phyloP scores from a whole-genome alignment of 2,113 vertebrate species.

The Aegithalos caudatus region DNA sequence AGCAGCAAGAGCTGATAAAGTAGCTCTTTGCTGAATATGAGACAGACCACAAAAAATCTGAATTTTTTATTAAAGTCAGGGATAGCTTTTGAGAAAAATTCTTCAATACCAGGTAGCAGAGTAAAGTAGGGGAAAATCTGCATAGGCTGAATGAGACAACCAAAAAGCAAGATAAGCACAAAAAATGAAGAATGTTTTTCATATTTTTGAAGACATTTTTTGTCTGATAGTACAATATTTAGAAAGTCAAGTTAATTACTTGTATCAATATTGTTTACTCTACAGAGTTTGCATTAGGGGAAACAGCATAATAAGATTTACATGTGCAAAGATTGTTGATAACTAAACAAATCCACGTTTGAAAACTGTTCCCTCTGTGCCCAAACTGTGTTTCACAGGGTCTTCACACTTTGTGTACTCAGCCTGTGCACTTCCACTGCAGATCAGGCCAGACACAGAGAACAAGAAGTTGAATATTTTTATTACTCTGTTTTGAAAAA shows the following conservation, averaged over 20 bases:
- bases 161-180: neutral
- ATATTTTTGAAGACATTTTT: neutral
- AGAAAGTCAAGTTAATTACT: neutral
- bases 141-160: neutral
- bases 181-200: neutral
- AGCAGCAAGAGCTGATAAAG: no score
- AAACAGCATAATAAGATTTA: neutral
- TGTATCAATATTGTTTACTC: rapidly evolving
- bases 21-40: no score
- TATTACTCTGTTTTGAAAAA: conserved; percentile 28
- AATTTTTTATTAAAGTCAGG: neutral
- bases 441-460: neutral
- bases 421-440: neutral
- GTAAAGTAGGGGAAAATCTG: neutral
- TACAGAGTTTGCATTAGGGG: neutral
- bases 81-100: neutral
- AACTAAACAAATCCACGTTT: neutral
- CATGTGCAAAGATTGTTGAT: neutral
- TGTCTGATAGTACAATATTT: neutral
- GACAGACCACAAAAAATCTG: neutral
- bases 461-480: neutral
- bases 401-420: neutral
- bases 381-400: neutral
- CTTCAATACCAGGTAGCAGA: neutral
- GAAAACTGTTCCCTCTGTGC: neutral